These are phyloP conservation scores for Diorhabda sublineata DNA, from an alignment of 1,140 invertebrate species.

Conservation along the genomic window DNA sequence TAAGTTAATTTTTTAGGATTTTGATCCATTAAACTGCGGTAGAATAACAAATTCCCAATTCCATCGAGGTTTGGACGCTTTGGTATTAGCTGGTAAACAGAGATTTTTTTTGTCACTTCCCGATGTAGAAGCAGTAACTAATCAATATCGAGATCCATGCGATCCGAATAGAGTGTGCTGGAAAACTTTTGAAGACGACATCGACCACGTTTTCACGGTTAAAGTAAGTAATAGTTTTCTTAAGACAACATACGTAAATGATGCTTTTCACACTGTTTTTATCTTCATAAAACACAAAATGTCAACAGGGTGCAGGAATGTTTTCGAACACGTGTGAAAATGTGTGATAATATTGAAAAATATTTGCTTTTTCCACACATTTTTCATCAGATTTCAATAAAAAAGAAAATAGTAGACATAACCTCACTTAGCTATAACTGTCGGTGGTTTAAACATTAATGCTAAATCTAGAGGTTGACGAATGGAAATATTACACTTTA, in stretches of 20 bases:
- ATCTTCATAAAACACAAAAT: no score
- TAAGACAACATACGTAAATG: background rate
- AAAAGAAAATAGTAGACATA: no score
- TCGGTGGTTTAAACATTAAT: no score
- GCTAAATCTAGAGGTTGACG: no score
- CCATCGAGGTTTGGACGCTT: slow-evolving; percentile 56
- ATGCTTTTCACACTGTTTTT: no score
- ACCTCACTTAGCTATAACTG: no score
- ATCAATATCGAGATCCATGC: slow-evolving; percentile 61
- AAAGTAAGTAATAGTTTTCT: slow-evolving; percentile 44
- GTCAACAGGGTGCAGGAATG: no score
- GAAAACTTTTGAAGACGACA: slow-evolving; percentile 67
- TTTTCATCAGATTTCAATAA: no score
- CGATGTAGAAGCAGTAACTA: slow-evolving; percentile 56
- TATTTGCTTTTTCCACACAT: no score
- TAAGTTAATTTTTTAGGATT: slow-evolving; percentile 49
- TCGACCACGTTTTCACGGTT: slow-evolving; percentile 64
- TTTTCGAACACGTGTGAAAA: no score
- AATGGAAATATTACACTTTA: no score
- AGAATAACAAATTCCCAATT: slow-evolving; percentile 62
- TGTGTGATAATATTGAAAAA: no score
- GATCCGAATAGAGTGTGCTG: slow-evolving; percentile 61
- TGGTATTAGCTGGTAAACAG: slow-evolving; percentile 56
- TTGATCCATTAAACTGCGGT: slow-evolving; percentile 59
- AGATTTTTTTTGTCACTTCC: slow-evolving; percentile 52